Evolutionary conservation across 2,113 vertebrate genomes (phyloP), one percentile per base, ranked within the genome.

Genomic region (Syngnathus typhle): DNA sequence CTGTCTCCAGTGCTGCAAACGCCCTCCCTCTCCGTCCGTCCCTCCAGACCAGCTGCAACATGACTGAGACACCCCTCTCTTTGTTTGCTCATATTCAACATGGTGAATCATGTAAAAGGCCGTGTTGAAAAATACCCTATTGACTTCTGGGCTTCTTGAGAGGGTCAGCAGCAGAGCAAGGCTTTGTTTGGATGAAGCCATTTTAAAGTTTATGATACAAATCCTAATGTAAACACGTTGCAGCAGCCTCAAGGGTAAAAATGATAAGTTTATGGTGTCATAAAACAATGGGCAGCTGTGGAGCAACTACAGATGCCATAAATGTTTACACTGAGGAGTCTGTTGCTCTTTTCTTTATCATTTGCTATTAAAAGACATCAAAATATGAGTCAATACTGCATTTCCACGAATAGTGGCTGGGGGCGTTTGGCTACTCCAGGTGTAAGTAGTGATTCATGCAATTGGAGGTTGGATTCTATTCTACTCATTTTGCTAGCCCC

Each of bases 41-140:
- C 61, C 67, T 38, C 64, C 69, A 61, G 32, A 59, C 70, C 65
- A 58, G 54, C 72, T 71, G 38, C 66, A 70, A 36, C 62, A 74
- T 27, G 21, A 44, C 21, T 49, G 7, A 62, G 52, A 74, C 39
- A 46, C 39, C 46, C 68, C 54, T 37, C 39, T 58, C 2, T 58
- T 7, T 65, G 65, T 72, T 80, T 76, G 75, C 67, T 77, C 52
- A 76, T 78, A 23, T 78, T 68, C 27, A 64, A 16, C 18, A 2
- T 58, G 44, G 67, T 71, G 74, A 83, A 68, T 79, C 78, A 70
- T 52, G 68, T 71, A 46, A 76, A 69, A 64, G 49, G n/a, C 21
- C 59, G 38, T 79, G 61, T 75, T 75, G 73, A 70, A 23, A 64
- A 60, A 60, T 60, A 6, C 18, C 73, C 62, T 75, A 69, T 82